phyloP scores from a whole-genome alignment of 2,888 invertebrate species.

The Helleia helle region DNA sequence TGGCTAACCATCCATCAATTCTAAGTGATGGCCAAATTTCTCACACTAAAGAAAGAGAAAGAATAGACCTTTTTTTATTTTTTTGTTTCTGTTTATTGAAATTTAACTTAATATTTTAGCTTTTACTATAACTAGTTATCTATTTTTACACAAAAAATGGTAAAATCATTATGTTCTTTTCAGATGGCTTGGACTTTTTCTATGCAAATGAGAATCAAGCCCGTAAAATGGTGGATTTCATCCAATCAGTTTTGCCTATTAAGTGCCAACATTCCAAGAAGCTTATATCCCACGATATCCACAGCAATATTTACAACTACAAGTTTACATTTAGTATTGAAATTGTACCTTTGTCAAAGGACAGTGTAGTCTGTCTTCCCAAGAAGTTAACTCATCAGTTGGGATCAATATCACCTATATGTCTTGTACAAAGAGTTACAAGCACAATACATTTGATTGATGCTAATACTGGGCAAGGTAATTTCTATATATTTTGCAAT shows the following conservation, averaged over 20 bases:
- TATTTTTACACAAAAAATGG: neutral
- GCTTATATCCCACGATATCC: slow-evolving; percentile 96
- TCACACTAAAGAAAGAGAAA: too few relatives aligned
- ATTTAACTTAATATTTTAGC: too few relatives aligned
- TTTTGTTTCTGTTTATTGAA: too few relatives aligned
- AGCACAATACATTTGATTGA: slow-evolving; percentile 95
- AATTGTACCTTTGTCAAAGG: slow-evolving; percentile 96
- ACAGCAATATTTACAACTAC: slow-evolving; percentile 96
- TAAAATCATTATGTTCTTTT: slow-evolving; percentile 30
- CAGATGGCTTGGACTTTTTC: slow-evolving; percentile 96
- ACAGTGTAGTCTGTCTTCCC: slow-evolving; percentile 92
- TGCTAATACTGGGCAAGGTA: slow-evolving; percentile 88
- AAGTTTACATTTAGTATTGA: slow-evolving; percentile 96
- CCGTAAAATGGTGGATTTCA: slow-evolving; percentile 95
- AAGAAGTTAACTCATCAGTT: slow-evolving; percentile 88
- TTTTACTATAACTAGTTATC: neutral
- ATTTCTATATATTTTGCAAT: neutral
- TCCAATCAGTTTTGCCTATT: slow-evolving; percentile 90
- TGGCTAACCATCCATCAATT: too few relatives aligned
- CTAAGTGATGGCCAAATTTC: too few relatives aligned
- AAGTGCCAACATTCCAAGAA: slow-evolving; percentile 93
- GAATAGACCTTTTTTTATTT: too few relatives aligned
- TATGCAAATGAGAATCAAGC: slow-evolving; percentile 92
- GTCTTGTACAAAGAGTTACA: slow-evolving; percentile 91
- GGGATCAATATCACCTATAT: slow-evolving; percentile 91